Evolutionary conservation across 1,140 invertebrate genomes (phyloP), one percentile per base, ranked within the genome.

Genomic region (Orchesella cincta): DNA sequence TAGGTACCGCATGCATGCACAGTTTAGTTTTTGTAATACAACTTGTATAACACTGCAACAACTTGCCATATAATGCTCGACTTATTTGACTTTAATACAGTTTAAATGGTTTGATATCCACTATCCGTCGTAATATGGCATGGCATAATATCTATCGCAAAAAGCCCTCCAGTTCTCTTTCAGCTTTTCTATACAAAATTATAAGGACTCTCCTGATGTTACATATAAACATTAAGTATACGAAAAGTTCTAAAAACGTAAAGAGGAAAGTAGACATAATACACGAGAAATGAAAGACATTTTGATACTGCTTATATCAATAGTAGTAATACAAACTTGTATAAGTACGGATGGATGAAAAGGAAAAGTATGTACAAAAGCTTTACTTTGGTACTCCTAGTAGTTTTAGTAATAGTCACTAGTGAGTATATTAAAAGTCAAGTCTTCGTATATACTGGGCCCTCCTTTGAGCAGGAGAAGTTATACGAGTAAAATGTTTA

Each of bases 31-130:
- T 67, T 67, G 62, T 67, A 67, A 33, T 67, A 67, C 62, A 67
- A n/a, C 23, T 14, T 67, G 62, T 67, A 67, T 14, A 31, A 31
- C 33, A 29, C 62, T 67, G 31, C 26, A 12, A 29, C 28, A 14
- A 8, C 23, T 67, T 29, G 8, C n/a, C 62, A 5, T 31, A 18
- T 62, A 14, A 62, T 62, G n/a, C n/a, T n/a, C 26, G 31, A 67
- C 62, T 67, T 67, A 67, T 67, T 67, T 67, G 62, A 67, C 62
- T 67, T 67, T 67, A 67, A 67, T 67, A 67, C 62, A 29, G 62
- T 67, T 67, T 67, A 67, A 67, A 67, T 67, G 62, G 62, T 67
- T 67, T 29, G 31, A 67, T 67, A 67, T 67, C 62, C 62, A 67
- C 26, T 67, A 67, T 67, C 33, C 62, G 28, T 33, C 31, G 62